Evolutionary conservation across 2,113 vertebrate species (phyloP).

Genomic region (cat (Felis catus)): DNA sequence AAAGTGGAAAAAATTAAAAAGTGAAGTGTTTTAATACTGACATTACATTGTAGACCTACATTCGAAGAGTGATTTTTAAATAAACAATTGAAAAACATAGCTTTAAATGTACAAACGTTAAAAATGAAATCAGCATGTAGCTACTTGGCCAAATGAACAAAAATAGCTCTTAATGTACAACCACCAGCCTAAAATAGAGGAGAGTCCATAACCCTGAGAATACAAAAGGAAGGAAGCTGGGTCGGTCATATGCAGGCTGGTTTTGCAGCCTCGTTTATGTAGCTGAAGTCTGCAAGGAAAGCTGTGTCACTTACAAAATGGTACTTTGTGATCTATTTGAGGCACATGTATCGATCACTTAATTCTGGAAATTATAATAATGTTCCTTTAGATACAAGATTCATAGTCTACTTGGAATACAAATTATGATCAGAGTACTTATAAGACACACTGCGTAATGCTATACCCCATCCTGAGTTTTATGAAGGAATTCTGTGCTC

Average conservation of each 20-base stretch:
- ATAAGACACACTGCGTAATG: background rate
- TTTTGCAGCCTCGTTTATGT: background rate
- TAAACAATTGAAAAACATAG: background rate
- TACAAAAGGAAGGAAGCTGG: background rate
- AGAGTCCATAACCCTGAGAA: background rate
- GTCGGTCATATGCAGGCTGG: background rate
- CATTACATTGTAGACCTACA: background rate
- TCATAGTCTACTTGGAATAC: conserved; percentile 31
- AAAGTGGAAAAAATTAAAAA: background rate
- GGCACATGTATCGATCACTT: background rate
- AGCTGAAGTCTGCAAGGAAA: background rate
- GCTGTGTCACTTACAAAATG: background rate
- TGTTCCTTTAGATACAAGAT: background rate
- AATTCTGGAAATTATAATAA: background rate
- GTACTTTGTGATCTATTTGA: background rate
- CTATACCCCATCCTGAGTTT: background rate
- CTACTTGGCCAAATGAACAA: background rate
- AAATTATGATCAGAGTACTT: background rate
- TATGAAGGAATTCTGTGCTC: background rate
- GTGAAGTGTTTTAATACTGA: background rate
- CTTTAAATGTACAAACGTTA: background rate
- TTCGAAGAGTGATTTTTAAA: background rate
- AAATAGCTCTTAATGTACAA: background rate
- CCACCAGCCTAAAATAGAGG: background rate
- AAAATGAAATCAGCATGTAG: background rate